Percentiles rank a stretch among this genome's conserved stretches.
Conservation (phyloP, 2,888 invertebrate genomes). For the Lamproptera curius region DNA sequence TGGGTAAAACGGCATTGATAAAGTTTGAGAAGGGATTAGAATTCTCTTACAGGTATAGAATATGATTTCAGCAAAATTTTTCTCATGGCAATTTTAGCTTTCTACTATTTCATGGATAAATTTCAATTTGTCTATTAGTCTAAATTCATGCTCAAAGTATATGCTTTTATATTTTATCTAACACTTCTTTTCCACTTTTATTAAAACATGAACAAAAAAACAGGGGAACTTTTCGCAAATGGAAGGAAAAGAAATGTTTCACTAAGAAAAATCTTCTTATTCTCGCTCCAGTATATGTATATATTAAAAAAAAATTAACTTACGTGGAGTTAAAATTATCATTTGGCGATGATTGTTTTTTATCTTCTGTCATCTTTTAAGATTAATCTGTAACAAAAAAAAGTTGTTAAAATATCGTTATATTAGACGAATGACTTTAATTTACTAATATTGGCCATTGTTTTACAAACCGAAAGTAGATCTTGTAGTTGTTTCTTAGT, state of each 20-base stretch:
- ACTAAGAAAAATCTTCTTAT: not conserved
- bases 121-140: too few species aligned
- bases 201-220: not conserved
- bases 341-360: conserved; percentile 33
- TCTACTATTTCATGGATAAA: too few species aligned
- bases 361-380: conserved; percentile 44
- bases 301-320: conserved; percentile 39
- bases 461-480: too few species aligned
- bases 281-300: too few species aligned
- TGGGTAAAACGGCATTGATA: too few species aligned
- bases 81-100: too few species aligned
- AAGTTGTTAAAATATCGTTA: not conserved
- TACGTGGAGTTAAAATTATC: conserved; percentile 59
- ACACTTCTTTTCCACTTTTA: not conserved
- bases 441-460: too few species aligned
- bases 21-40: too few species aligned
- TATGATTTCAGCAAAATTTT: too few species aligned
- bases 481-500: too few species aligned
- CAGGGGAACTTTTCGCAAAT: not conserved
- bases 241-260: not conserved
- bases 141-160: not conserved
- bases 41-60: too few species aligned
- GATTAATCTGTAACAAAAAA: conserved; percentile 38
- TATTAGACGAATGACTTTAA: too few species aligned
- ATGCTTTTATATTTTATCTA: not conserved